phyloP scores from a whole-genome alignment of 2,888 invertebrate genomes.

The Aleiodes testaceus region DNA sequence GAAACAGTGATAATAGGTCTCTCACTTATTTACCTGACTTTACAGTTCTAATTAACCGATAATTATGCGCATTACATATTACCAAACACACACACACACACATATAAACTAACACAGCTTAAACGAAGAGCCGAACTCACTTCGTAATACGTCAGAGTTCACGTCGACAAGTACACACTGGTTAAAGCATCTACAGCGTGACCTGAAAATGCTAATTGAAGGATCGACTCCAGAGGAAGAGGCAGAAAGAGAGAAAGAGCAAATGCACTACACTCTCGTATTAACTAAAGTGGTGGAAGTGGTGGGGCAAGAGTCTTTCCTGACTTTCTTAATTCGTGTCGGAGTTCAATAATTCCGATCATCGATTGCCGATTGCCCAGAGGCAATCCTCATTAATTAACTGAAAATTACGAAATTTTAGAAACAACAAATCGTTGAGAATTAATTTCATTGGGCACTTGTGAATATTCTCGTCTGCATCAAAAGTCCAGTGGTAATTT shows the following conservation, averaged over 20 bases:
- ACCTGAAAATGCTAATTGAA: constrained; percentile 70
- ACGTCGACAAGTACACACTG: constrained; percentile 9
- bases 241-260: constrained; percentile 38
- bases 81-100: not conserved
- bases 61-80: constrained; percentile 65
- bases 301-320: not conserved
- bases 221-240: constrained; percentile 56
- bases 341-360: constrained; percentile 45
- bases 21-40: constrained; percentile 66
- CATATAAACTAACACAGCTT: not conserved
- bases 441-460: no score
- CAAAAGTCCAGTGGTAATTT: no score
- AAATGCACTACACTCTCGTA: constrained; percentile 36
- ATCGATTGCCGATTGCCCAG: constrained; percentile 40
- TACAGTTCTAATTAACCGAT: constrained; percentile 68
- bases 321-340: constrained; percentile 44
- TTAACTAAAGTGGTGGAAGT: not conserved
- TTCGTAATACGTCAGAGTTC: constrained; percentile 30
- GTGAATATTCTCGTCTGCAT: no score
- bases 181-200: constrained; percentile 54
- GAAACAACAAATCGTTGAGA: no score
- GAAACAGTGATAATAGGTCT: constrained; percentile 66
- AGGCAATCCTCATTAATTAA: no score
- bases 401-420: not conserved
- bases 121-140: no score